Evolutionary conservation across 2,113 vertebrate genomes (phyloP).

Genomic region (Hippocampus zosterae): DNA sequence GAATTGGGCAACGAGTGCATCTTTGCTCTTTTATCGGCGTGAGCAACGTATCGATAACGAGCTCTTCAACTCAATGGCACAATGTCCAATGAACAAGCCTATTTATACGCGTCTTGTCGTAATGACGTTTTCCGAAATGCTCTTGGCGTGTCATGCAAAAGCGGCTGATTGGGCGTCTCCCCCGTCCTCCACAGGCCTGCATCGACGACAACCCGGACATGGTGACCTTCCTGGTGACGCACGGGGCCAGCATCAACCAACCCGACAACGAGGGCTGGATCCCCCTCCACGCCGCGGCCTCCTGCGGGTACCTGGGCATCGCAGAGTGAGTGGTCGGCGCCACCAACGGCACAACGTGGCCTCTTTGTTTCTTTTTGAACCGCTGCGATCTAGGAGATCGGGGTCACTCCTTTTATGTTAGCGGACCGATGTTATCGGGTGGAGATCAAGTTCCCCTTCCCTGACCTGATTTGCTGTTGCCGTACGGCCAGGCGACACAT

Average conservation of each 20-base stretch:
- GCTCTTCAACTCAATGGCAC: too few species aligned
- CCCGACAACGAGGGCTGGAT: slow-evolving; percentile 99
- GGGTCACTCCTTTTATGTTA: slow-evolving; percentile 43
- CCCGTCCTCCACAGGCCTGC: slow-evolving; percentile 80
- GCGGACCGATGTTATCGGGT: slow-evolving; percentile 51
- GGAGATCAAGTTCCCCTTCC: slow-evolving; percentile 61
- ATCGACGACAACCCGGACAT: slow-evolving; percentile 99
- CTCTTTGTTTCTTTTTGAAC: neutral
- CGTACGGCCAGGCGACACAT: slow-evolving; percentile 6
- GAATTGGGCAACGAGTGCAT: too few species aligned
- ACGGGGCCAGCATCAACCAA: slow-evolving; percentile 97
- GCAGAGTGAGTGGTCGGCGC: slow-evolving; percentile 85
- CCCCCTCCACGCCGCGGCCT: slow-evolving; percentile 95
- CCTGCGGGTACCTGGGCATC: slow-evolving; percentile 98
- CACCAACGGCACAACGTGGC: too few species aligned
- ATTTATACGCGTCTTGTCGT: too few species aligned
- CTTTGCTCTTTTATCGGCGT: too few species aligned
- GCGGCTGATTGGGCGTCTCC: neutral
- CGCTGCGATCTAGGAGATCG: slow-evolving; percentile 9
- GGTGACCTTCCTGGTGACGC: slow-evolving; percentile 99
- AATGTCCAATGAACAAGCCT: too few species aligned
- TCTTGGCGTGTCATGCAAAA: too few species aligned
- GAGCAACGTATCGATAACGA: too few species aligned
- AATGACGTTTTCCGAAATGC: too few species aligned
- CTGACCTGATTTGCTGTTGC: slow-evolving; percentile 61